phyloP scores from a whole-genome alignment of 1,140 invertebrate genomes.

The Drosophila guanche region DNA sequence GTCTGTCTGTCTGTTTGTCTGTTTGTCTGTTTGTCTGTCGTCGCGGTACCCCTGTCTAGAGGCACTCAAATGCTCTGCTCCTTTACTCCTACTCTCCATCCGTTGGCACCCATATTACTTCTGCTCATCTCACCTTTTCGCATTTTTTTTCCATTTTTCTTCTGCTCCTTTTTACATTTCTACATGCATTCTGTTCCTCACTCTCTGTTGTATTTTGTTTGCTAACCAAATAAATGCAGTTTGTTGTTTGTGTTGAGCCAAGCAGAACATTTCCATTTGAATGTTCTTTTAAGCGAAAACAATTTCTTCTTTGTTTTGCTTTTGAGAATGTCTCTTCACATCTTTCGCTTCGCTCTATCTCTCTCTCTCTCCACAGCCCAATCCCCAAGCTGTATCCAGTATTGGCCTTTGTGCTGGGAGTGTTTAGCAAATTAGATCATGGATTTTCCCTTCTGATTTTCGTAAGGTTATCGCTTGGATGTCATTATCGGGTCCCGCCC shows the following conservation, averaged over 20 bases:
- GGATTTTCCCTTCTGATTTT: constrained; percentile 65
- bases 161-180: constrained; percentile 8
- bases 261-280: constrained; percentile 82
- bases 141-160: constrained; percentile 27
- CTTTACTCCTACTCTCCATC: constrained; percentile 38
- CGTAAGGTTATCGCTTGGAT: constrained; percentile 46
- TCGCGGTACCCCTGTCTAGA: constrained; percentile 53
- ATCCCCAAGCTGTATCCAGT: constrained; percentile 11
- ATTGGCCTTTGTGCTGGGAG: constrained; percentile 24
- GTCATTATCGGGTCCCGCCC: constrained; percentile 61
- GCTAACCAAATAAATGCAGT: constrained; percentile 81
- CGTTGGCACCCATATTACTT: constrained; percentile 24
- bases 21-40: too few species aligned
- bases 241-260: constrained; percentile 81
- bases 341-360: not conserved
- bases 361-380: not conserved
- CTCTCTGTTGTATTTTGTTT: constrained; percentile 34
- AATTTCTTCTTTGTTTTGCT: constrained; percentile 82
- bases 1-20: constrained; percentile 35
- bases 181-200: not conserved
- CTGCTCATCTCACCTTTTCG: constrained; percentile 31
- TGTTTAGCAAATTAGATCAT: constrained; percentile 75
- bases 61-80: constrained; percentile 70
- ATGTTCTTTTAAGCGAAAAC: constrained; percentile 82
- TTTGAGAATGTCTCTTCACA: constrained; percentile 42